Percentiles rank a stretch among this genome's conserved stretches.
Evolutionary conservation across 2,888 invertebrate genomes (phyloP).

Genomic region (Limnephilus lunatus): DNA sequence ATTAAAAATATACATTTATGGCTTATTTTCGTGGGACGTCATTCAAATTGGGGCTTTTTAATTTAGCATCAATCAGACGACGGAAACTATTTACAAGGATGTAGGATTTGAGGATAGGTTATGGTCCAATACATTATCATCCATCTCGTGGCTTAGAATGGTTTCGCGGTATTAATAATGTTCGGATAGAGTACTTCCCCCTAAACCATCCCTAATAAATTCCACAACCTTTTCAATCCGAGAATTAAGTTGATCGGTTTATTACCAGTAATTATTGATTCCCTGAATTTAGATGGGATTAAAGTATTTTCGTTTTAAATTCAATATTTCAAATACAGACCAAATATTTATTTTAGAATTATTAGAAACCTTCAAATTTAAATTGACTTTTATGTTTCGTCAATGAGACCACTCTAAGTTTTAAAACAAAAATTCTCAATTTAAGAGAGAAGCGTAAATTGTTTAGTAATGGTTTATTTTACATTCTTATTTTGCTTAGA

Average conservation of each 20-base stretch:
- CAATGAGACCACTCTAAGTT: no score
- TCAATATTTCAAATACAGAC: neutral
- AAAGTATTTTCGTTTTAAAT: neutral
- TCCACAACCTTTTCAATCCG: neutral
- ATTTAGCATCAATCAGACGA: neutral
- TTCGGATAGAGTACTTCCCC: neutral
- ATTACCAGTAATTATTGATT: neutral
- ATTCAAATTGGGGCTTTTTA: neutral
- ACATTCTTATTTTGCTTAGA: no score
- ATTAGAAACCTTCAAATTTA: no score
- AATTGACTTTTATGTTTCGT: no score
- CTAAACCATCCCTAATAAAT: neutral
- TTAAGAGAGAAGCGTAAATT: no score
- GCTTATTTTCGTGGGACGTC: no score
- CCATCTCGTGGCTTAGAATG: neutral
- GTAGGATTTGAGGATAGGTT: neutral
- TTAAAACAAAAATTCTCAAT: no score
- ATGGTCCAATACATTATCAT: neutral
- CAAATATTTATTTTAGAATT: no score
- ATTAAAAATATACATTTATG: no score
- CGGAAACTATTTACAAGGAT: neutral
- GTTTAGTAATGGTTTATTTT: no score
- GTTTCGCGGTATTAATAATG: neutral
- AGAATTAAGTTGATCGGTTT: neutral
- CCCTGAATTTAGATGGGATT: neutral